Percentiles rank a stretch among this genome's conserved stretches.
phyloP scores from a whole-genome alignment of 2,888 invertebrate species.

The Belgica antarctica region DNA sequence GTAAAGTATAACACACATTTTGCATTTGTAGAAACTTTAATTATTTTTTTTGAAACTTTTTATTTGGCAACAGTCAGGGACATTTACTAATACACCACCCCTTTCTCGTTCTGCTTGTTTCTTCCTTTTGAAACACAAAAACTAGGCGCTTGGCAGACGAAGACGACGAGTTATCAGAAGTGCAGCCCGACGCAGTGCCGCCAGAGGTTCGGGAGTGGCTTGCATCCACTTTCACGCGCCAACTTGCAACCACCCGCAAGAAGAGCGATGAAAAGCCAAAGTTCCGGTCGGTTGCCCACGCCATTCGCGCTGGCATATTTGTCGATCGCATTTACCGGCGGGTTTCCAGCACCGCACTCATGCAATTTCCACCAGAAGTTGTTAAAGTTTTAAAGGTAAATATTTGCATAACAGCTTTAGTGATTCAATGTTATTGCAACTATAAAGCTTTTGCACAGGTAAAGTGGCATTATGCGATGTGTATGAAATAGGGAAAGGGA shows the following conservation, averaged over 20 bases:
- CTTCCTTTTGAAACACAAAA: conserved; percentile 5
- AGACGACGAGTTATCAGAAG: conserved; percentile 93
- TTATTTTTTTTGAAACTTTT: conserved; percentile 16
- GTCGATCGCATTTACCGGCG: conserved; percentile 90
- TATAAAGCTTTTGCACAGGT: too few species aligned
- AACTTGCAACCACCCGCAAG: conserved; percentile 74
- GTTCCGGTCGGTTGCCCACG: conserved; percentile 93
- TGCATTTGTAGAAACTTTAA: conserved; percentile 23
- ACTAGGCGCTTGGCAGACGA: conserved; percentile 78
- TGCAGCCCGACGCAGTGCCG: conserved; percentile 94
- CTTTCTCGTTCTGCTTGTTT: conserved; percentile 19
- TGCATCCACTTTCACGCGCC: conserved; percentile 92
- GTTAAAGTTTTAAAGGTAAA: conserved; percentile 80
- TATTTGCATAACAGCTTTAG: neutral
- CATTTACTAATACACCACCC: conserved; percentile 12
- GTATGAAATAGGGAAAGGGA: too few species aligned
- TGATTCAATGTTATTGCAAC: too few species aligned
- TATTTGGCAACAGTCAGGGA: neutral
- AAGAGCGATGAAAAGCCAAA: conserved; percentile 79
- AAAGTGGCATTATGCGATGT: too few species aligned
- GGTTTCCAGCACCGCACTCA: conserved; percentile 71
- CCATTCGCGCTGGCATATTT: conserved; percentile 93
- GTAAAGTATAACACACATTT: conserved; percentile 25
- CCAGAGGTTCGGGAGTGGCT: conserved; percentile 96
- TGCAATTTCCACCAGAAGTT: conserved; percentile 86